Evolutionary conservation across 2,888 invertebrate species (phyloP), one percentile per base, ranked within the genome.

Genomic region (Xanthorhoe spadicearia): DNA sequence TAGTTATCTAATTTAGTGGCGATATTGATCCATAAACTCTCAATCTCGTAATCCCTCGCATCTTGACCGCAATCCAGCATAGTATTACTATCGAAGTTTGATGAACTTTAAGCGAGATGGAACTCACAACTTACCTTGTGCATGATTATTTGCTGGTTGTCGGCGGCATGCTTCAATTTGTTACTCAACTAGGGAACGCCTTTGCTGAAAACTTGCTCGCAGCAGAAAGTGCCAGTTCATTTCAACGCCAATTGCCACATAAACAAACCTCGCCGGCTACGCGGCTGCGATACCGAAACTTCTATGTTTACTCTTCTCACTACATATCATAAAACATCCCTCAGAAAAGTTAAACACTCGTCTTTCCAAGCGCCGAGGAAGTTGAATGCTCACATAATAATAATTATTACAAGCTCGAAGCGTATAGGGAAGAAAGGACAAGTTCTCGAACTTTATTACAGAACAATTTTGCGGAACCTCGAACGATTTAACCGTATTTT

Each of bases 121-220:
- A 77, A 75, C 81, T 81, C 76, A 63, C 74, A 84, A 86, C 83
- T 83, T 80, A 87, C 84, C 86, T 85, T 85, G 84, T 85, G 85
- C 85, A 89, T 90, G 88, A 88, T 89, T 89, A 89, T 89, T 89
- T 89, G 86, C 79, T 81, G 87, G 86, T 86, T 88, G 82, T 83
- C 77, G 69, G 77, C 75, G 75, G 83, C 79, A 83, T 78, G 84
- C 83, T 85, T 84, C 88, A 89, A 88, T 90, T 91, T 89, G 88
- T 86, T 84, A 82, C 84, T 82, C 79, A 84, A 84, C 83, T 87
- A 81, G 77, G 75, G 78, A 79, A 78, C 81, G 85, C 87, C 85
- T 88, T 87, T 87, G 84, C 82, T 75, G 78, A 65, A 81, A 89
- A 89, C 83, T 88, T 86, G 79, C 79, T 85, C 81, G 72, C 79